Evolutionary conservation across 2,888 invertebrate genomes (phyloP).

Genomic region (Hirtodrosophila cameraria): DNA sequence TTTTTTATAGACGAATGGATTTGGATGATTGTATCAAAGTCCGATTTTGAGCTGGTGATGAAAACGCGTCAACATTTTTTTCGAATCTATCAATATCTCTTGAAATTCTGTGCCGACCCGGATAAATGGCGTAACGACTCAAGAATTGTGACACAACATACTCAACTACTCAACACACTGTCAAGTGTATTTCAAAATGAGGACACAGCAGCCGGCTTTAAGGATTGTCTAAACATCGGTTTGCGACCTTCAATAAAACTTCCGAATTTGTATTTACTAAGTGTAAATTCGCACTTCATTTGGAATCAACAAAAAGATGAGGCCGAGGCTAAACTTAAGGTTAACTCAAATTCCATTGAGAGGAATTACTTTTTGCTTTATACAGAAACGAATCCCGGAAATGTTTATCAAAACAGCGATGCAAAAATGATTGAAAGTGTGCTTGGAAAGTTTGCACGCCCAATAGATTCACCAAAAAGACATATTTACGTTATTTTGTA

Average conservation of each 20-base stretch:
- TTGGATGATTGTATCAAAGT: slow-evolving; percentile 52
- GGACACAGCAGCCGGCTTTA: slow-evolving; percentile 33
- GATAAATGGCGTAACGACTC: slow-evolving; percentile 31
- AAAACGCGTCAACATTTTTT: slow-evolving; percentile 53
- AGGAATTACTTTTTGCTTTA: slow-evolving; percentile 53
- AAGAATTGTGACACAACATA: background rate
- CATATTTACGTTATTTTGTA: slow-evolving; percentile 56
- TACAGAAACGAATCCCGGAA: slow-evolving; percentile 13
- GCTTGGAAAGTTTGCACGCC: slow-evolving; percentile 49
- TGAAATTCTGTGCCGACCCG: slow-evolving; percentile 37
- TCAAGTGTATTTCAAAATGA: slow-evolving; percentile 46
- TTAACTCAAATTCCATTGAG: slow-evolving; percentile 27
- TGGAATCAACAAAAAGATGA: slow-evolving; percentile 20
- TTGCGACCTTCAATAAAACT: slow-evolving; percentile 10
- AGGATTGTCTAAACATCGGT: slow-evolving; percentile 5
- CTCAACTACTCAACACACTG: slow-evolving; percentile 24
- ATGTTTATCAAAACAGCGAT: slow-evolving; percentile 33
- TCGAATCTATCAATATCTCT: slow-evolving; percentile 30
- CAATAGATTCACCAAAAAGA: slow-evolving; percentile 39
- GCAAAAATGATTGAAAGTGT: slow-evolving; percentile 33
- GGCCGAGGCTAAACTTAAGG: background rate
- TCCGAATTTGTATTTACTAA: slow-evolving; percentile 34
- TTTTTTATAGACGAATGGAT: slow-evolving; percentile 69
- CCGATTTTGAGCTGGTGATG: slow-evolving; percentile 38
- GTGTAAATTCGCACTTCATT: slow-evolving; percentile 47